Evolutionary conservation across 2,797 vertebrate genomes (phyloP).

Genomic region (Myotis vivesi): DNA sequence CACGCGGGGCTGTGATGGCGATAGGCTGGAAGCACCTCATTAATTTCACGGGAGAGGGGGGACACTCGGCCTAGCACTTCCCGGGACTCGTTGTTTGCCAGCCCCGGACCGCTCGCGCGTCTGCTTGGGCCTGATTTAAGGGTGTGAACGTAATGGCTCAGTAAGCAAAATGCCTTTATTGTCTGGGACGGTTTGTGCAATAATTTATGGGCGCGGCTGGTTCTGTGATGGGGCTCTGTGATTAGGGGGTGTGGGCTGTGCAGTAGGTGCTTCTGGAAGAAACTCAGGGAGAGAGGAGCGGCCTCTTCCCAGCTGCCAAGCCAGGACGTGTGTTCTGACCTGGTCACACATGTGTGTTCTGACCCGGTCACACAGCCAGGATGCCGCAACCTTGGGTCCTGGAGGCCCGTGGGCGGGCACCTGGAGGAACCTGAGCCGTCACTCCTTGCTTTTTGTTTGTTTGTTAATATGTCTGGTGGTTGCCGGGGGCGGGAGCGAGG

Average conservation of each 20-base stretch:
- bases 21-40: conserved; percentile 84
- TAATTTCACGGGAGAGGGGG: conserved; percentile 84
- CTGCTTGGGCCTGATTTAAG: conserved; percentile 85
- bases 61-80: conserved; percentile 73
- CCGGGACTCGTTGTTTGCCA: conserved; percentile 82
- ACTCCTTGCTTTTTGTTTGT: background rate
- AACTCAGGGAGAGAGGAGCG: background rate
- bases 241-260: conserved; percentile 74
- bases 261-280: conserved; percentile 75
- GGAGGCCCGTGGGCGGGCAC: background rate
- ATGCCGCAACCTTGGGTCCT: accelerated
- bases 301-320: accelerated
- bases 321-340: background rate
- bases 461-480: no score
- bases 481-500: background rate
- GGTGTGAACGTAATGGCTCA: conserved; percentile 85
- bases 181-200: conserved; percentile 82
- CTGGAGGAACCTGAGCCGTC: background rate
- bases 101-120: conserved; percentile 66
- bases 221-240: conserved; percentile 76
- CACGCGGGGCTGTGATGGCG: conserved; percentile 82
- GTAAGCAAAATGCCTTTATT: conserved; percentile 85
- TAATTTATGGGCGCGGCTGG: conserved; percentile 83
- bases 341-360: no score
- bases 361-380: background rate